These are phyloP conservation scores for Artemia sp. DNA, from an alignment of 2,888 invertebrate species.

Conservation along the genomic window DNA sequence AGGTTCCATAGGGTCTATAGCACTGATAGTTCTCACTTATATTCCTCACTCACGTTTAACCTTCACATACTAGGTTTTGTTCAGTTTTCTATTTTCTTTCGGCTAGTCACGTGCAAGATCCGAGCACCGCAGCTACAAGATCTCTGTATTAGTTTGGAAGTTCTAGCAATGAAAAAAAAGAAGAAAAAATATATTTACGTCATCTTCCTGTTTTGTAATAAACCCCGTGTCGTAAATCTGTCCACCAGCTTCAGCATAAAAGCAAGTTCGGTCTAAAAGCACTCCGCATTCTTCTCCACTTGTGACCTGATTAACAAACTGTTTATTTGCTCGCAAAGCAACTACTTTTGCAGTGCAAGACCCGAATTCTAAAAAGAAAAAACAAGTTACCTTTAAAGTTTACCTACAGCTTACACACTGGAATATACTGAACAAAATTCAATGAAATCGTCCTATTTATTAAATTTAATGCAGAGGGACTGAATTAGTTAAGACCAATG, in stretches of 20 bases:
- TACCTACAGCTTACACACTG: too few species aligned
- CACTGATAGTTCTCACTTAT: too few species aligned
- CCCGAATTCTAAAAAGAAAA: conserved; percentile 40
- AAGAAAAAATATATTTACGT: conserved; percentile 34
- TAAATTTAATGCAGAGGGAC: too few species aligned
- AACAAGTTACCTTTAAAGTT: too few species aligned
- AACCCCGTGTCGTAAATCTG: conserved; percentile 94
- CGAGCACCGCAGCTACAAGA: conserved; percentile 10
- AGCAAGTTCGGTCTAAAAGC: conserved; percentile 73
- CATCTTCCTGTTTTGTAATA: conserved; percentile 60
- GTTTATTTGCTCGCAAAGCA: conserved; percentile 57
- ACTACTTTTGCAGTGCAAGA: conserved; percentile 56
- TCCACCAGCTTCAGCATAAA: conserved; percentile 98
- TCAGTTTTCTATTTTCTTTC: too few species aligned
- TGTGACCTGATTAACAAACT: conserved; percentile 63
- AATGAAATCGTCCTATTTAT: too few species aligned
- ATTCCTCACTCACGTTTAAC: too few species aligned
- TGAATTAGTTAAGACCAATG: too few species aligned
- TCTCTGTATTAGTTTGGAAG: background rate
- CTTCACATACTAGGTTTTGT: too few species aligned
- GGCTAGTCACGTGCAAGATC: conserved; percentile 9
- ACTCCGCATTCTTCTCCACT: conserved; percentile 81
- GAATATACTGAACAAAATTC: too few species aligned
- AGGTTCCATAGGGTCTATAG: too few species aligned
- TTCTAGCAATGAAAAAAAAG: background rate